phyloP scores from a whole-genome alignment of 2,113 vertebrate genomes.

The Sorex fumeus region DNA sequence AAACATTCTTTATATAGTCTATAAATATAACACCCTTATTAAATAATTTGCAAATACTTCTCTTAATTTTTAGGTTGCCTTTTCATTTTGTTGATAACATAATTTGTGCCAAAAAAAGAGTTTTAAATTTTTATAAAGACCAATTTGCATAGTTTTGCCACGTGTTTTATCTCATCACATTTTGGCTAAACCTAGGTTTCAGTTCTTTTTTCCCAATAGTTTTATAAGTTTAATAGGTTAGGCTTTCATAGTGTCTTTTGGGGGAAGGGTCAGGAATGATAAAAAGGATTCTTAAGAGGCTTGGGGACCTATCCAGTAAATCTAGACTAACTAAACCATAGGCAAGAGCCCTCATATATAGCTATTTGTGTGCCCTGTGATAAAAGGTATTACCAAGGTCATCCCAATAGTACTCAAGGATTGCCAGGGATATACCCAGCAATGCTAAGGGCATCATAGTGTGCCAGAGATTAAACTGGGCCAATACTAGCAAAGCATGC shows the following conservation, averaged over 20 bases:
- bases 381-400: no score
- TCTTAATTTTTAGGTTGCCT: background rate
- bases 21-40: background rate
- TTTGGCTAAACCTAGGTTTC: background rate
- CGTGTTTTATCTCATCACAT: background rate
- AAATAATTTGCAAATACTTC: background rate
- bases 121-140: background rate
- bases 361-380: no score
- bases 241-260: background rate
- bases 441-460: no score
- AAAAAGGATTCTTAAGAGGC: no score
- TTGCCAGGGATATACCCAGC: no score
- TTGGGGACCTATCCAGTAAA: no score
- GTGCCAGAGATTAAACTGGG: no score
- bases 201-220: background rate
- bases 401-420: no score
- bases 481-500: background rate
- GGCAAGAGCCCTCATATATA: no score
- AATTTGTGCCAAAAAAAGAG: background rate
- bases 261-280: no score
- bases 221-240: background rate
- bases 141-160: background rate
- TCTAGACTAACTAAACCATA: no score
- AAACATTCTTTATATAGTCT: conserved; percentile 2
- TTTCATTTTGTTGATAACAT: background rate